These are phyloP conservation scores for Eolophus roseicapilla DNA, from an alignment of 2,113 vertebrate species.

Conservation along the genomic window DNA sequence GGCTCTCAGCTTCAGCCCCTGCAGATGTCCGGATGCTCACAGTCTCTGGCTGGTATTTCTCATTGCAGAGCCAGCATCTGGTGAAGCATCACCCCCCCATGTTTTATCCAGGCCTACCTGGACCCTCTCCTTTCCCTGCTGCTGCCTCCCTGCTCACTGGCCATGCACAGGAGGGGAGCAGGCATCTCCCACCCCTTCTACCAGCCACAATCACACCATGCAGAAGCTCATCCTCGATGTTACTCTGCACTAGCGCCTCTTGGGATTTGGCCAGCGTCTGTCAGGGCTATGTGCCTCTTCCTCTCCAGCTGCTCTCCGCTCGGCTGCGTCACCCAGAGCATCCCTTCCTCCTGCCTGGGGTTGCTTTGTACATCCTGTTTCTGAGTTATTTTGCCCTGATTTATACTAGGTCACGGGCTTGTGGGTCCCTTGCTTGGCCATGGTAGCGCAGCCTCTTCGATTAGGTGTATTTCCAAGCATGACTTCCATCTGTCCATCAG, in stretches of 20 bases:
- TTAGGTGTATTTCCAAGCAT: conserved; percentile 48
- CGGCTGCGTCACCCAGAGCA: neutral
- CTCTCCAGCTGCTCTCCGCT: conserved; percentile 4
- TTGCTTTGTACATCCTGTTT: neutral
- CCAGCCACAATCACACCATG: neutral
- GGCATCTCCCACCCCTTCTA: neutral
- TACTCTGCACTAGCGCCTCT: neutral
- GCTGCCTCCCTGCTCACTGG: neutral
- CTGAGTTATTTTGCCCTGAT: neutral
- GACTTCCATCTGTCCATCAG: conserved; percentile 46
- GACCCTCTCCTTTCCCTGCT: neutral
- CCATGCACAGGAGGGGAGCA: neutral
- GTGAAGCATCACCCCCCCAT: neutral
- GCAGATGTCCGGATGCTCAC: neutral
- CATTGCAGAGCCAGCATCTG: neutral
- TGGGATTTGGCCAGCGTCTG: neutral
- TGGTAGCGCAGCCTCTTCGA: neutral
- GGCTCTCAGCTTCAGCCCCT: neutral
- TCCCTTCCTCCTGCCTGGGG: neutral
- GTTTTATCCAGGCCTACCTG: neutral
- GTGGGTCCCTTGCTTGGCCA: neutral
- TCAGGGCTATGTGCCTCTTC: neutral
- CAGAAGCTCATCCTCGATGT: neutral
- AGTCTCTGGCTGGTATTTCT: neutral
- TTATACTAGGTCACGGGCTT: neutral